Percentiles rank a stretch among this genome's conserved stretches.
Evolutionary conservation across 1,140 invertebrate species (phyloP).

Genomic region (Leptinotarsa defecta): DNA sequence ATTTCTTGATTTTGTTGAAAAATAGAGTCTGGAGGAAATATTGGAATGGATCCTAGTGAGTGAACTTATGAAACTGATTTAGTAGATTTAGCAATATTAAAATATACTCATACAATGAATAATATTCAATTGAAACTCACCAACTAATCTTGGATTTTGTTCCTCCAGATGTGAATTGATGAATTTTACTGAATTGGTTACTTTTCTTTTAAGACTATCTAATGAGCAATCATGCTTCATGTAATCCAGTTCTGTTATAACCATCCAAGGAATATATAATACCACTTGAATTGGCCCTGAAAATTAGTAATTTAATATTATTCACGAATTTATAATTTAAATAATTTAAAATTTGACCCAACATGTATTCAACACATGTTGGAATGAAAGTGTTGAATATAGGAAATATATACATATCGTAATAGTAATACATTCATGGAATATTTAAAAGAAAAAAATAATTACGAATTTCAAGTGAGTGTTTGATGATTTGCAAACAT

Average conservation of each 20-base stretch:
- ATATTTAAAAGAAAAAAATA: too few relatives aligned
- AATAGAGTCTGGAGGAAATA: too few relatives aligned
- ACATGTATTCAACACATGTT: background rate
- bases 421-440: too few relatives aligned
- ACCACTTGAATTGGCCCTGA: slow-evolving; percentile 33
- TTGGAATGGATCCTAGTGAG: too few relatives aligned
- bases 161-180: slow-evolving; percentile 36
- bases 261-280: slow-evolving; percentile 47
- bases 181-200: slow-evolving; percentile 35
- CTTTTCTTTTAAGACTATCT: slow-evolving; percentile 29
- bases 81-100: too few relatives aligned
- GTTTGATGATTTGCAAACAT: too few relatives aligned
- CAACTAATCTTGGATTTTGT: slow-evolving; percentile 36
- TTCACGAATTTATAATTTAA: background rate
- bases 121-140: slow-evolving; percentile 20
- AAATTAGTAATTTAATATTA: slow-evolving; percentile 22
- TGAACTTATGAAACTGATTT: too few relatives aligned
- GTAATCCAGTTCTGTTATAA: slow-evolving; percentile 43
- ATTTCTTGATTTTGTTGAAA: too few relatives aligned
- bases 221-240: slow-evolving; percentile 35
- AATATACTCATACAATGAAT: too few relatives aligned
- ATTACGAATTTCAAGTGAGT: too few relatives aligned
- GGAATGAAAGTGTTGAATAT: too few relatives aligned
- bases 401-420: too few relatives aligned
- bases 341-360: background rate